phyloP scores from a whole-genome alignment of 2,113 vertebrate species.

The human region DNA sequence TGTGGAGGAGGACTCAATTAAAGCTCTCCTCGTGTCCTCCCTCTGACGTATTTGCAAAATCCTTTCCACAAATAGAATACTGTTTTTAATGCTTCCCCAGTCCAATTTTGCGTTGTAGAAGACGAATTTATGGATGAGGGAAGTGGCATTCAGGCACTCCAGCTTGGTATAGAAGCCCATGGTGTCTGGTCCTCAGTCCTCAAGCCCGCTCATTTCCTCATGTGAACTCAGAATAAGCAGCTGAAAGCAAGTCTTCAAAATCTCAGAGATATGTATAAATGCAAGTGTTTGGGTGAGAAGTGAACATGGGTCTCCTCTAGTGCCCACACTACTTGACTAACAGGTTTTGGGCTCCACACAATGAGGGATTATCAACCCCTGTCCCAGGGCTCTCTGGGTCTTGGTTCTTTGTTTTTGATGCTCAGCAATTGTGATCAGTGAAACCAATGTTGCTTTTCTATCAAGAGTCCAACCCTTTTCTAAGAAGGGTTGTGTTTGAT shows the following conservation, averaged over 20 bases:
- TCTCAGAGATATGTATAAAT: background rate
- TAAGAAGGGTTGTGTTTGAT: background rate
- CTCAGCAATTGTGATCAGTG: background rate
- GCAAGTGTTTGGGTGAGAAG: background rate
- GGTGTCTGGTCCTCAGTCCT: background rate
- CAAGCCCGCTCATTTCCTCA: background rate
- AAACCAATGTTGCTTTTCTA: slow-evolving; percentile 9
- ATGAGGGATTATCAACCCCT: background rate
- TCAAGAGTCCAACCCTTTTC: background rate
- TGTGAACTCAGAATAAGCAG: background rate
- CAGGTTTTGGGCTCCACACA: background rate
- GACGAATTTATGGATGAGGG: background rate
- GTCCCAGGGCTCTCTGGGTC: background rate
- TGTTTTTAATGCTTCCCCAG: background rate
- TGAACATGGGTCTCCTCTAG: background rate
- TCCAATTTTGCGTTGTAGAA: background rate
- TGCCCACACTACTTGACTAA: background rate
- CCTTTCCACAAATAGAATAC: background rate
- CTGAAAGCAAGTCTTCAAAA: background rate
- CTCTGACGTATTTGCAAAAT: background rate
- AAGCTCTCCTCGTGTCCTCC: background rate
- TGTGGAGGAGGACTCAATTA: background rate
- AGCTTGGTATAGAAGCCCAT: background rate
- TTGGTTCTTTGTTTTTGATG: background rate
- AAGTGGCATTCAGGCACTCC: background rate